Percentiles rank a stretch among this genome's conserved stretches.
Evolutionary conservation across 2,113 vertebrate species (phyloP).

Genomic region (Gopherus evgoodei): DNA sequence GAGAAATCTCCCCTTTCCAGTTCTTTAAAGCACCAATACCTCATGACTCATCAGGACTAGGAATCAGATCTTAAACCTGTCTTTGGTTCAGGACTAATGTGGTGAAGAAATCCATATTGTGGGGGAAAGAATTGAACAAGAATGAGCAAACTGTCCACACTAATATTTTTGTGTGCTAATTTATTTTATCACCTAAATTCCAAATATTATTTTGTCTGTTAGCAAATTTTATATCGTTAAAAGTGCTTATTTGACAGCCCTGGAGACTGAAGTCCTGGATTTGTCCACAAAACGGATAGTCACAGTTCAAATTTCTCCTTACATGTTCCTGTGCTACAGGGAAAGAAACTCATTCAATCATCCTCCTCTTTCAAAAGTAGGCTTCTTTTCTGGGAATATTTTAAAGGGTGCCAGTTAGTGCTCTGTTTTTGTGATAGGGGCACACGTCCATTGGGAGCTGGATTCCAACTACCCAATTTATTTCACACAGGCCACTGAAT

Average conservation of each 20-base stretch:
- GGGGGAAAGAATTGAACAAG: neutral
- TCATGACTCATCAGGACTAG: neutral
- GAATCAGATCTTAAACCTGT: slow-evolving; percentile 41
- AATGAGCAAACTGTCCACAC: slow-evolving; percentile 7
- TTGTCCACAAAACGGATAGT: slow-evolving; percentile 3
- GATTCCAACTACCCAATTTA: rapidly evolving
- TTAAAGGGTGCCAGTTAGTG: neutral
- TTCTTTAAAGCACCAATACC: slow-evolving; percentile 1
- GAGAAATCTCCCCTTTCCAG: slow-evolving; percentile 11
- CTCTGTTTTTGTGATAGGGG: neutral
- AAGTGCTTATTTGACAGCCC: neutral
- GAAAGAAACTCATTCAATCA: neutral
- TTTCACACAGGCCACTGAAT: neutral
- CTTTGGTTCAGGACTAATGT: slow-evolving; percentile 57
- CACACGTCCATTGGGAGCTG: rapidly evolving
- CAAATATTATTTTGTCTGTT: slow-evolving; percentile 1
- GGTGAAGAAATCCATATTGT: neutral
- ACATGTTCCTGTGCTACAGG: neutral
- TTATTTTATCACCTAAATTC: neutral
- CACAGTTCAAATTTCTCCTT: neutral
- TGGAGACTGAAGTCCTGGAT: neutral
- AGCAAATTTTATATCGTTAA: slow-evolving; percentile 26
- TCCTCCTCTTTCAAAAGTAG: neutral
- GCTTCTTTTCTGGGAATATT: neutral
- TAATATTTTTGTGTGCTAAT: neutral